Evolutionary conservation across 2,797 vertebrate genomes (phyloP).

Genomic region (Poeciliopsis infans): DNA sequence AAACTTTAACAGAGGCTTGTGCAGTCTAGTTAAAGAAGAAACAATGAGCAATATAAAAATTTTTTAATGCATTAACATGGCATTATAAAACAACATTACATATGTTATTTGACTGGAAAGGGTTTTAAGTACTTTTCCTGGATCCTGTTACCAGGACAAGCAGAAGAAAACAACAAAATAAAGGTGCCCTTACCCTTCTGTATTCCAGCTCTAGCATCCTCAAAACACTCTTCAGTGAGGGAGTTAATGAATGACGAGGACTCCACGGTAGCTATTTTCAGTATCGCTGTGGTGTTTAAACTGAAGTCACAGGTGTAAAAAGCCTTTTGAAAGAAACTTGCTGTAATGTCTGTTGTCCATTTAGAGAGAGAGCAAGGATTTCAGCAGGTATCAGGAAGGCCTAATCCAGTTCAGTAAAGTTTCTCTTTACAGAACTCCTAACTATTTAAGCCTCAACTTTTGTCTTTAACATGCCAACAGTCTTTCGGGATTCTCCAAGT

Average conservation of each 20-base stretch:
- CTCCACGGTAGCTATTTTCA: neutral
- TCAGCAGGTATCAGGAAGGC: neutral
- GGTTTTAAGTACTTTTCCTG: neutral
- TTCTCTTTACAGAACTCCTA: neutral
- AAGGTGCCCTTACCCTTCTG: neutral
- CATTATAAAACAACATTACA: conserved; percentile 15
- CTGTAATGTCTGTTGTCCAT: neutral
- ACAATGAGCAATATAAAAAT: neutral
- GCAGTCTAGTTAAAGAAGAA: neutral
- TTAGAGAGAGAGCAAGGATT: neutral
- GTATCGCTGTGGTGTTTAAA: neutral
- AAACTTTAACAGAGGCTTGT: neutral
- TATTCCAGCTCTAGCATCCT: neutral
- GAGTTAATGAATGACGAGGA: neutral
- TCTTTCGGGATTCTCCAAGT: neutral
- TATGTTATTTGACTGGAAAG: conserved; percentile 1
- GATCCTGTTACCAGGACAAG: neutral
- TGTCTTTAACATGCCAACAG: neutral
- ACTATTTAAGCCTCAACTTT: neutral
- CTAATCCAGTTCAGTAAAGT: neutral
- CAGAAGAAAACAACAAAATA: neutral
- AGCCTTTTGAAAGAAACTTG: neutral
- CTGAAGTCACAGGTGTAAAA: neutral
- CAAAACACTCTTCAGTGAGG: neutral
- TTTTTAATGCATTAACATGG: conserved; percentile 11